Conservation (phyloP, 2,888 invertebrate species). For the Geophilus truncorum region DNA sequence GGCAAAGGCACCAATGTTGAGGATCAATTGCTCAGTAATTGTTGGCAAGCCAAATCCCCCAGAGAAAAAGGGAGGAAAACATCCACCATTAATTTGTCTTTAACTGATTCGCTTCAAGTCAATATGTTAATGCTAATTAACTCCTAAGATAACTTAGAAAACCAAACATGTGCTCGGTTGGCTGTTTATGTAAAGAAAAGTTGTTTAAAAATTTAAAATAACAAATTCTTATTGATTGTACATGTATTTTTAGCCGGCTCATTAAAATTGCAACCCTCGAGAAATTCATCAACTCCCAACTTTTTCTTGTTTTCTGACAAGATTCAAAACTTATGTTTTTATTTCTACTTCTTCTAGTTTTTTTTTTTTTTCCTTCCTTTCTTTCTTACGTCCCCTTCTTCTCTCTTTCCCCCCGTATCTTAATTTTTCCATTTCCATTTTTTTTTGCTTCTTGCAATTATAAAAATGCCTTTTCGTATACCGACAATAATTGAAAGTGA, state of each 20-base stretch:
- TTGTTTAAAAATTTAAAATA: neutral
- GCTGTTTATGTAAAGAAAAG: neutral
- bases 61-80: slow-evolving; percentile 3
- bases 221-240: neutral
- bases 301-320: slow-evolving; percentile 3
- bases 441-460: slow-evolving; percentile 6
- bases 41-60: slow-evolving; percentile 22
- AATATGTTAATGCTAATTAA: slow-evolving; percentile 6
- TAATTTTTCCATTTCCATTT: slow-evolving; percentile 20
- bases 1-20: neutral
- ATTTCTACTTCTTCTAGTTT: too few species aligned
- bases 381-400: neutral
- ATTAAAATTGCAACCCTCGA: slow-evolving; percentile 2
- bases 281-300: neutral
- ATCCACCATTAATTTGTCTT: slow-evolving; percentile 25
- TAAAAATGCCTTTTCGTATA: slow-evolving; percentile 1
- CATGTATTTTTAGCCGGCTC: neutral
- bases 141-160: neutral
- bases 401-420: neutral
- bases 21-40: slow-evolving; percentile 28
- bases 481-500: slow-evolving; percentile 30
- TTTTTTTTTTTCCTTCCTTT: neutral
- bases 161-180: neutral
- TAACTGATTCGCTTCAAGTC: slow-evolving; percentile 5
- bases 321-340: slow-evolving; percentile 3